phyloP scores from a whole-genome alignment of 2,797 vertebrate species.

The Dallia pectoralis region DNA sequence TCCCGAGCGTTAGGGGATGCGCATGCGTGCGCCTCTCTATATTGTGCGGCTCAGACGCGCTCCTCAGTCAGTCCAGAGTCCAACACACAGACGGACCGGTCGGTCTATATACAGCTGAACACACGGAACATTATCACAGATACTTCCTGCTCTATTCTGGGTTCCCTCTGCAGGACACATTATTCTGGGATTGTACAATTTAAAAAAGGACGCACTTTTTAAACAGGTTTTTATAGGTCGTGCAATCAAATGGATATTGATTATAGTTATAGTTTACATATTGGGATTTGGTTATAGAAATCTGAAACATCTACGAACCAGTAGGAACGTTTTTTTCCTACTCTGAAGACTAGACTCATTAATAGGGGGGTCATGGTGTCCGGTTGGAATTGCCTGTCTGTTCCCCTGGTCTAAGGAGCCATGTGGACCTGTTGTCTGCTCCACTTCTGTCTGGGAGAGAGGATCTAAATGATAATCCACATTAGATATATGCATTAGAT shows the following conservation, averaged over 20 bases:
- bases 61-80: slow-evolving; percentile 67
- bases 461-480: too few species aligned
- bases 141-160: slow-evolving; percentile 1
- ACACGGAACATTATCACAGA: slow-evolving; percentile 49
- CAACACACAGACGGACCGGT: slow-evolving; percentile 51
- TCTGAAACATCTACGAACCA: slow-evolving; percentile 7
- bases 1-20: slow-evolving; percentile 69
- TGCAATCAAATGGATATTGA: slow-evolving; percentile 13
- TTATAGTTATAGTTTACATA: slow-evolving; percentile 10
- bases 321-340: slow-evolving; percentile 19
- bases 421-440: slow-evolving; percentile 63
- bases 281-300: not conserved
- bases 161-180: slow-evolving; percentile 56
- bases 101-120: slow-evolving; percentile 42
- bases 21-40: slow-evolving; percentile 65
- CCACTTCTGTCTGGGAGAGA: slow-evolving; percentile 26
- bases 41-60: slow-evolving; percentile 66
- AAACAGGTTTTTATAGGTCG: not conserved
- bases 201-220: slow-evolving; percentile 17
- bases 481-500: slow-evolving; percentile 22
- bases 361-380: slow-evolving; percentile 52
- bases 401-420: slow-evolving; percentile 69
- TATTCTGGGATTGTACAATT: slow-evolving; percentile 60
- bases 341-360: slow-evolving; percentile 13
- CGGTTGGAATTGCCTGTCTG: slow-evolving; percentile 74